These are phyloP conservation scores for Sebastes taczanowskii DNA, from an alignment of 2,797 vertebrate species.

Conservation along the genomic window DNA sequence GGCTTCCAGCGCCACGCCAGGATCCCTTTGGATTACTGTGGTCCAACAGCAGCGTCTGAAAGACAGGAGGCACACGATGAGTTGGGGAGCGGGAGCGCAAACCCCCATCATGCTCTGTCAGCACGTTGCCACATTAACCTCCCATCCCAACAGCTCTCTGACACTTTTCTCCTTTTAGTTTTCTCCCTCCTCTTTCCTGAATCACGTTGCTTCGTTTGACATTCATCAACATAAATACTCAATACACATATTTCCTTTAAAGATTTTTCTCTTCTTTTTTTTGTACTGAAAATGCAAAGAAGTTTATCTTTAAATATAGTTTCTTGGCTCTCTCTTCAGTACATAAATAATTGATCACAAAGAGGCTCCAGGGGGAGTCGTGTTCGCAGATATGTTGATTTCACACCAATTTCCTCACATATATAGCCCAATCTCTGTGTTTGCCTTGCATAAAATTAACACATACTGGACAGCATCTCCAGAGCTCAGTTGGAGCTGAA, in stretches of 20 bases:
- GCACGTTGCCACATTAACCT: slow-evolving; percentile 72
- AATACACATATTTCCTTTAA: slow-evolving; percentile 63
- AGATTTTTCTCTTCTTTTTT: slow-evolving; percentile 21
- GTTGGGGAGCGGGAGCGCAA: slow-evolving; percentile 31
- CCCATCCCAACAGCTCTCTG: slow-evolving; percentile 59
- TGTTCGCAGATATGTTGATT: slow-evolving; percentile 73
- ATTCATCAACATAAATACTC: slow-evolving; percentile 66
- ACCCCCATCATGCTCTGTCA: slow-evolving; percentile 63
- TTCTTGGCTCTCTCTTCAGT: slow-evolving; percentile 64
- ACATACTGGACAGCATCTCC: slow-evolving; percentile 56
- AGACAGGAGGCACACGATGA: slow-evolving; percentile 56
- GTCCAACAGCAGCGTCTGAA: slow-evolving; percentile 44
- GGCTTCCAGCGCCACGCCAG: slow-evolving; percentile 52
- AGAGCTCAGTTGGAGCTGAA: slow-evolving; percentile 16
- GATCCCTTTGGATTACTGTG: slow-evolving; percentile 40
- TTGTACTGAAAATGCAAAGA: slow-evolving; percentile 43
- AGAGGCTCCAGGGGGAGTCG: slow-evolving; percentile 48
- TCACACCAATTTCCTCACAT: slow-evolving; percentile 69
- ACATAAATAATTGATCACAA: slow-evolving; percentile 78
- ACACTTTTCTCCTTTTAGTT: slow-evolving; percentile 35
- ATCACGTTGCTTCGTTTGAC: slow-evolving; percentile 42
- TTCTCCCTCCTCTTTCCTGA: slow-evolving; percentile 23
- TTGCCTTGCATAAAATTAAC: slow-evolving; percentile 70
- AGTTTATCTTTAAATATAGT: slow-evolving; percentile 69
- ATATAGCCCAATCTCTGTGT: slow-evolving; percentile 59